These are phyloP conservation scores for Gambusia yucatana DNA, from an alignment of 2,797 vertebrate species.

Conservation along the genomic window DNA sequence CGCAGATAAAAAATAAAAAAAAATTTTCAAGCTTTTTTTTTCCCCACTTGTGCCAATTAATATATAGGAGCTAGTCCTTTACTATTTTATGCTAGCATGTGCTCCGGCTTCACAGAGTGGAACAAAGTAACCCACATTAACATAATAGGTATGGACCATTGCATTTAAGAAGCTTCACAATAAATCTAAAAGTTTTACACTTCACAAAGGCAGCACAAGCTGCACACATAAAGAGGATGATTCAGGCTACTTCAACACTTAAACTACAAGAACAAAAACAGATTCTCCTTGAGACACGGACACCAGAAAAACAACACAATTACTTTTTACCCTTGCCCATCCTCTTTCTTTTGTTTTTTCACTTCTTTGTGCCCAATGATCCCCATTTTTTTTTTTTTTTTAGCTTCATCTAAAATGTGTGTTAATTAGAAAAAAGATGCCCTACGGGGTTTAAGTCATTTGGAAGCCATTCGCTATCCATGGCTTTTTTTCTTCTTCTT, in stretches of 20 bases:
- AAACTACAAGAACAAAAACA: conserved; percentile 38
- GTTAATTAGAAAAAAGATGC: conserved; percentile 62
- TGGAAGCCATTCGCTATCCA: conserved; percentile 61
- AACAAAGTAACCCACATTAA: conserved; percentile 39
- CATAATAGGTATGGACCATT: conserved; percentile 41
- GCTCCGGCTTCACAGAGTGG: conserved; percentile 13
- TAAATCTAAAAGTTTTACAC: conserved; percentile 11
- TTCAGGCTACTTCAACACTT: conserved; percentile 51
- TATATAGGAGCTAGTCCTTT: not conserved
- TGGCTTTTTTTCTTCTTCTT: conserved; percentile 15
- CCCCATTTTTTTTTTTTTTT: conserved; percentile 30
- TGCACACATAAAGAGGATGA: conserved; percentile 16
- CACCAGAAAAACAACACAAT: conserved; percentile 40
- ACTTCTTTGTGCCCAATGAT: conserved; percentile 32
- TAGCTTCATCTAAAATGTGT: conserved; percentile 60
- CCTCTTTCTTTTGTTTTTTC: not conserved
- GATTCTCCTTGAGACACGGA: conserved; percentile 53
- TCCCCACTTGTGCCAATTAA: not conserved
- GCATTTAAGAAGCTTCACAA: conserved; percentile 12
- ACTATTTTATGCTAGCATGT: conserved; percentile 15
- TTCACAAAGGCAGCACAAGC: conserved; percentile 14
- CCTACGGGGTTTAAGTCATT: conserved; percentile 42
- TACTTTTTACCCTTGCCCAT: conserved; percentile 35
- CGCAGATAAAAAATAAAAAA: not conserved
- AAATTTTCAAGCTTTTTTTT: not conserved